Conservation (phyloP, 2,888 invertebrate species). For the Acanthococcus lagerstroemiae region DNA sequence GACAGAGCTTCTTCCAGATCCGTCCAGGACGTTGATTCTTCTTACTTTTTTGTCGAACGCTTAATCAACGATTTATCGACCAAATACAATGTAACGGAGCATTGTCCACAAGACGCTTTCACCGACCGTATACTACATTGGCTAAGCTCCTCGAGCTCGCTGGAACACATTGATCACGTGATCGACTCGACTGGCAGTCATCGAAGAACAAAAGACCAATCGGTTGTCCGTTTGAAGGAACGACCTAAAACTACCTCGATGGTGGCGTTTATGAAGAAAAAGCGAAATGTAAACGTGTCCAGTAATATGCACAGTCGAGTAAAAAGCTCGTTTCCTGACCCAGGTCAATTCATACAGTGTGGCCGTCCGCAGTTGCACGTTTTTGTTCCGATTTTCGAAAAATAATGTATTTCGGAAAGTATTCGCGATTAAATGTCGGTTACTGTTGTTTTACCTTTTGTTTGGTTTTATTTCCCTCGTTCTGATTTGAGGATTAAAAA, state of each 20-base stretch:
- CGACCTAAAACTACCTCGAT: no score
- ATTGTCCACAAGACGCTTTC: slow-evolving; percentile 2
- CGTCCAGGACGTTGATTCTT: background rate
- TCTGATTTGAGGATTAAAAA: no score
- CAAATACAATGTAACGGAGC: background rate
- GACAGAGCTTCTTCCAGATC: background rate
- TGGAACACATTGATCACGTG: background rate
- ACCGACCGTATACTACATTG: slow-evolving; percentile 9
- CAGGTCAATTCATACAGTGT: no score
- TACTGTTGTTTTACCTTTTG: no score
- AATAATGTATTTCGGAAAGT: background rate
- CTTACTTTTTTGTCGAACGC: slow-evolving; percentile 8
- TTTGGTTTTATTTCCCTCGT: no score
- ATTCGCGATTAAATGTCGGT: no score
- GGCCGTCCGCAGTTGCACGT: background rate
- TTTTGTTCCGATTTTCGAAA: background rate
- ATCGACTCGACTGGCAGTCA: background rate
- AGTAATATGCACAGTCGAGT: background rate
- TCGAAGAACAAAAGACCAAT: background rate
- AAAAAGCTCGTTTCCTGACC: background rate
- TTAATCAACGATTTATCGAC: background rate
- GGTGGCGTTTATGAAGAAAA: background rate
- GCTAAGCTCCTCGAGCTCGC: slow-evolving; percentile 2
- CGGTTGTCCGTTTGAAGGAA: no score
- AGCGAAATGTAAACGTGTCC: background rate